Base-by-base conservation (phyloP, 2,888 invertebrate genomes). In the Spodoptera littoralis region DNA sequence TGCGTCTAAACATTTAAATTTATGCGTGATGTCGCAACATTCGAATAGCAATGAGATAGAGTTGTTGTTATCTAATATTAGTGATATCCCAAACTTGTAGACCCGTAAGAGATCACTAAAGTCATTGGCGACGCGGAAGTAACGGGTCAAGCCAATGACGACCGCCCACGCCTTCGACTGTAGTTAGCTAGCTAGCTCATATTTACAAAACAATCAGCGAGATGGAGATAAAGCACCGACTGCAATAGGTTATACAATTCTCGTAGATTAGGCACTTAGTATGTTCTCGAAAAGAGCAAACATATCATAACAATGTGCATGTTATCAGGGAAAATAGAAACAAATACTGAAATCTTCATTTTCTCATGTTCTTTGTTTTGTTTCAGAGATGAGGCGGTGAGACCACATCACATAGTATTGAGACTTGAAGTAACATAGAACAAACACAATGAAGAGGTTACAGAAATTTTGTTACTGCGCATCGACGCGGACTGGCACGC, bases 391-490 rank as follows among this genome's bases (percentile, higher is more conserved):
- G 88, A 81, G 67, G 60, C 77, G 81, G 84, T 87, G 77, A 86
- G 48, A 70, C 60, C 13, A 11, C 11, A 4, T 46, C 13, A 44
- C 72, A 36, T 50, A 22, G 42, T 46, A 47, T 51, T 43, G 12
- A 8, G 11, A 59, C 42, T 59, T 48, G 11, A 63, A 63, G 30
- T 24, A 36, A 64, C 36, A 56, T 22, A 53, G 27, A 60, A 70
- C 22, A 66, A 63, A 41, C 73, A 89, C 65, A 66, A 94, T 94
- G 94, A 90, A 87, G 79, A 89, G 97, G 46, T 88, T 98, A 52
- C 95, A 96, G 78, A 94, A 95, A 63, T 98, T 97, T 84, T 97
- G 97, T 83, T 93, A 96, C 54, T 97, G 97, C 81, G 96, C 95
- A 55, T 96, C 97, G 18, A 95, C 97, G 12, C 95, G 96, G 70